Conservation (phyloP, 2,888 invertebrate genomes). For the Scelioninae gen. 1 region DNA sequence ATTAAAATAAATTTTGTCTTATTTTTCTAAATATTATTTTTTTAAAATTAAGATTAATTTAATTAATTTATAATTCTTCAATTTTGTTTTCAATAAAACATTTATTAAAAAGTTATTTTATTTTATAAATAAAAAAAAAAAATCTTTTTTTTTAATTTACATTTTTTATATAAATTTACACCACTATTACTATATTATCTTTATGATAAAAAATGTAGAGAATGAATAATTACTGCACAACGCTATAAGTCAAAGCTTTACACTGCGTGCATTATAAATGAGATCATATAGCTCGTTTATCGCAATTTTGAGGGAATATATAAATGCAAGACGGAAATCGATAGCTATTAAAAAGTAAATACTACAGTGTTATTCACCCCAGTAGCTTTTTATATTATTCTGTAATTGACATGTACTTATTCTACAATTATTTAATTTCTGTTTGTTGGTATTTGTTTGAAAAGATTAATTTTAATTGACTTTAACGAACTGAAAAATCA, state of each 20-base stretch:
- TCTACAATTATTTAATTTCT: not conserved
- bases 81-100: not conserved
- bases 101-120: not conserved
- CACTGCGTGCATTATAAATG: conserved; percentile 15
- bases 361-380: conserved; percentile 35
- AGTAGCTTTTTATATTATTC: not conserved
- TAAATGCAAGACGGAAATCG: conserved; percentile 11
- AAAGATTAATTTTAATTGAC: too few species aligned
- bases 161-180: not conserved
- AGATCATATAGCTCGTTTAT: conserved; percentile 17
- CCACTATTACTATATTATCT: too few species aligned
- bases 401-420: not conserved
- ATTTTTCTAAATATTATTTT: too few species aligned
- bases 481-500: too few species aligned
- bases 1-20: too few species aligned
- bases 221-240: not conserved
- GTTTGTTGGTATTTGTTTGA: too few species aligned
- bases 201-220: not conserved
- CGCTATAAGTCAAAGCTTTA: not conserved
- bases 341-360: conserved; percentile 30
- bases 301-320: conserved; percentile 14
- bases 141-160: not conserved
- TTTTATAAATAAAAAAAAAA: conserved; percentile 2
- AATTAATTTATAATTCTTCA: not conserved
- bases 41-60: conserved; percentile 1